Percentiles rank a stretch among this genome's conserved stretches.
phyloP scores from a whole-genome alignment of 2,797 vertebrate species.

The Spheniscus humboldti region DNA sequence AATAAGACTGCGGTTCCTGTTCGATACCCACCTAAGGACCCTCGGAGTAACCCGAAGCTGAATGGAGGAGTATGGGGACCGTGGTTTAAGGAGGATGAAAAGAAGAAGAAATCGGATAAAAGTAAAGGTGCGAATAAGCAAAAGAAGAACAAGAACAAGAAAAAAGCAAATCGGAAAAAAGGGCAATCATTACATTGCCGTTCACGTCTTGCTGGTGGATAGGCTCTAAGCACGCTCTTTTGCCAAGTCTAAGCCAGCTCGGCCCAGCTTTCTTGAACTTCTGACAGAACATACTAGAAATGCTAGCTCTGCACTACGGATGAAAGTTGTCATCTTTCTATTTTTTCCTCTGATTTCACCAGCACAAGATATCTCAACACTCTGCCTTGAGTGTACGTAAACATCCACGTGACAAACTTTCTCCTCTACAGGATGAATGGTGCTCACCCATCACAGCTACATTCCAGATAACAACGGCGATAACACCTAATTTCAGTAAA shows the following conservation, averaged over 20 bases:
- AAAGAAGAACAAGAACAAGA: constrained; percentile 66
- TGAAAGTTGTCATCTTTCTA: neutral
- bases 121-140: constrained; percentile 73
- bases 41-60: constrained; percentile 92
- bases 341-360: neutral
- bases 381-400: neutral
- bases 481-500: neutral
- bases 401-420: neutral
- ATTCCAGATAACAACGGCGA: neutral
- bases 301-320: neutral
- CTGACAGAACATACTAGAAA: neutral
- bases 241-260: neutral
- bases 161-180: constrained; percentile 46
- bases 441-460: neutral
- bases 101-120: constrained; percentile 73
- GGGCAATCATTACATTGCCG: constrained; percentile 32
- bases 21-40: constrained; percentile 91
- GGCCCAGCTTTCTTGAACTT: neutral
- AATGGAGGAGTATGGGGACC: constrained; percentile 97
- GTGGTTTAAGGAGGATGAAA: constrained; percentile 87
- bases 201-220: constrained; percentile 17
- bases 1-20: constrained; percentile 91
- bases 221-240: neutral
- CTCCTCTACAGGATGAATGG: neutral
- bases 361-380: neutral